Percentiles rank a stretch among this genome's conserved stretches.
Conservation (phyloP, 2,888 invertebrate species). For the Drosophila macrospina region DNA sequence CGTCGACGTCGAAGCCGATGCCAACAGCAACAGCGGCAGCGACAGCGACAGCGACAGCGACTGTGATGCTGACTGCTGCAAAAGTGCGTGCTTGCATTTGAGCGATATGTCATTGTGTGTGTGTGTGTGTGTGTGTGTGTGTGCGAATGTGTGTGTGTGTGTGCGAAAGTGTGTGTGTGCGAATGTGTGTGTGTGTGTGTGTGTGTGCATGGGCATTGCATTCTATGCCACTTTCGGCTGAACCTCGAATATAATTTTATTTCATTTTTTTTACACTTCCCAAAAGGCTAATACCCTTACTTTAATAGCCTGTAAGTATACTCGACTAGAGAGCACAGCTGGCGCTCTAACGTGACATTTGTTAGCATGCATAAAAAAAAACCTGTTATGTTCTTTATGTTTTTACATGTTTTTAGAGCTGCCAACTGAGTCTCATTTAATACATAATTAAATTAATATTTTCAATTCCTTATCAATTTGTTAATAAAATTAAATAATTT, state of each 20-base stretch:
- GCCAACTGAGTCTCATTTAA: too few relatives aligned
- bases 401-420: too few relatives aligned
- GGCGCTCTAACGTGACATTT: too few relatives aligned
- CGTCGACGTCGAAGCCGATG: not conserved
- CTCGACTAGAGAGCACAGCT: too few relatives aligned
- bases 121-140: conserved; percentile 15
- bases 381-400: too few relatives aligned
- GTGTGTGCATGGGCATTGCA: conserved; percentile 40
- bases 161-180: not conserved
- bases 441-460: too few relatives aligned
- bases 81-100: conserved; percentile 76
- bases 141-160: conserved; percentile 23
- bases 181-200: conserved; percentile 7
- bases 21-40: conserved; percentile 7
- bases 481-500: not conserved
- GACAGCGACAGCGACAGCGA: conserved; percentile 18
- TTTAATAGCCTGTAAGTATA: too few relatives aligned
- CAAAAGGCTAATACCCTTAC: not conserved
- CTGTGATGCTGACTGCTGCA: conserved; percentile 59
- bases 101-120: conserved; percentile 58
- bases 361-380: too few relatives aligned
- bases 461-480: too few relatives aligned
- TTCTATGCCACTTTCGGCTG: conserved; percentile 39
- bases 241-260: conserved; percentile 32
- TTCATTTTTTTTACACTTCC: conserved; percentile 25